Base-by-base conservation (phyloP, 2,888 invertebrate species). In the Chrysina gloriosa region DNA sequence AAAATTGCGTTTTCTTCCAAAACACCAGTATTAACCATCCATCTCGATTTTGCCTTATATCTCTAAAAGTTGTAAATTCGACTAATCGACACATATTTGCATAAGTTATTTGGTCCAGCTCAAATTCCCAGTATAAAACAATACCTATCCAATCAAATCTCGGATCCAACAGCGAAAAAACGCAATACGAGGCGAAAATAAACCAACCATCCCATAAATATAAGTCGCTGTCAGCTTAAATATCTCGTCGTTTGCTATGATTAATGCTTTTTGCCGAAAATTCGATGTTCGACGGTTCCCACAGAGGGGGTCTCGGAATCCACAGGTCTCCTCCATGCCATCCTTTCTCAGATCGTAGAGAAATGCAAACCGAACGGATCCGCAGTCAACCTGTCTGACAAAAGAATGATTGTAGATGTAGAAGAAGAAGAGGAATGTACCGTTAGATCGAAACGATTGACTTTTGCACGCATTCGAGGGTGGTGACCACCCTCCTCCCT, bases 391-490 rank as follows among this genome's bases (percentile, higher is more conserved):
- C 73, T 75, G 73, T 73, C 71, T 71, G 70, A 72, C 73, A 76
- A 75, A 73, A 71, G 71, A 72, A 70, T 72, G 74, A 75, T 76
- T 75, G 74, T 73, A 70, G 34, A 6, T 36, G 64, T 45, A 4
- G 39, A 11, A 39, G 39, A 39, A 39, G 31, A 9, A 31, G 31
- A n/a, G 9, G 21, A 7, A 66, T 63, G 69, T 74, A 74, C 76
- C 74, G 75, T 76, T 76, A 75, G 74, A 72, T 74, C 72, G 70
- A 65, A 66, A 72, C 69, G 69, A 71, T 74, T 73, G 75, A 76
- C 76, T 76, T 76, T 76, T 74, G 76, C 76, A 75, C 69, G 67
- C 61, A 63, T 65, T 23, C 42, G 47, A 54, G 39, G 31, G 36
- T 34, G 21, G 34, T 50, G 34, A 19, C 3, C 64, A n/a, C 19